Conservation (phyloP, 2,797 vertebrate genomes). For the Syncerus caffer region DNA sequence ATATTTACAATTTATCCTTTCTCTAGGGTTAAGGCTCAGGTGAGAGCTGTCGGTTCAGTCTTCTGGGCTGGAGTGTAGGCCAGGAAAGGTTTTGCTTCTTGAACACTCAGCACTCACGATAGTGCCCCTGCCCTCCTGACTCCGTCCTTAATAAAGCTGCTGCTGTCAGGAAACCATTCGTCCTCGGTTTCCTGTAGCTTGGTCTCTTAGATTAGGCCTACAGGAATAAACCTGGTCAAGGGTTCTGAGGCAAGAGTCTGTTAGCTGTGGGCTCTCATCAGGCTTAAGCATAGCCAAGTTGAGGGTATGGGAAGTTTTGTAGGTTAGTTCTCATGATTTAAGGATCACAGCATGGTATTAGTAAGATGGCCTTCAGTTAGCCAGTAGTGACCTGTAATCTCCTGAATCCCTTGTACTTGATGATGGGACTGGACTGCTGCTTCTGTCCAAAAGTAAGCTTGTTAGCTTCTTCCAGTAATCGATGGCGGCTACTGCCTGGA, state of each 20-base stretch:
- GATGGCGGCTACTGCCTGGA: not conserved
- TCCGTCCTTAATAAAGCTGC: not conserved
- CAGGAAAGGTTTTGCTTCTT: not conserved
- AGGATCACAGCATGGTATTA: not conserved
- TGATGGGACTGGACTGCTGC: not conserved
- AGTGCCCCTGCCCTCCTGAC: not conserved
- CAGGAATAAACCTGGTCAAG: not conserved
- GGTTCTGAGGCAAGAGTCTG: not conserved
- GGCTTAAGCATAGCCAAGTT: not conserved
- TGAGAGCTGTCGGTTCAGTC: not conserved
- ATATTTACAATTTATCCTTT: not conserved
- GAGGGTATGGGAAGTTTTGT: not conserved
- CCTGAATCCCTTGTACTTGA: not conserved
- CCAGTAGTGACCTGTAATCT: not conserved
- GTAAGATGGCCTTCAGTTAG: not conserved
- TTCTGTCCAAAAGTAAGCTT: not conserved
- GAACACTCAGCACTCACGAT: accelerated
- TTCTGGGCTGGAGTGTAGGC: not conserved
- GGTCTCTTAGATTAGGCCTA: not conserved
- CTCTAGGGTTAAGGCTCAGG: not conserved
- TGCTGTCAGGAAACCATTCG: not conserved
- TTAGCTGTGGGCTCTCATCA: not conserved
- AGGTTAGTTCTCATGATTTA: not conserved
- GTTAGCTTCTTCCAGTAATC: not conserved
- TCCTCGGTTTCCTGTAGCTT: not conserved